Percentiles rank a stretch among this genome's conserved stretches.
Evolutionary conservation across 1,140 invertebrate genomes (phyloP).

Genomic region (Pararge aegeria): DNA sequence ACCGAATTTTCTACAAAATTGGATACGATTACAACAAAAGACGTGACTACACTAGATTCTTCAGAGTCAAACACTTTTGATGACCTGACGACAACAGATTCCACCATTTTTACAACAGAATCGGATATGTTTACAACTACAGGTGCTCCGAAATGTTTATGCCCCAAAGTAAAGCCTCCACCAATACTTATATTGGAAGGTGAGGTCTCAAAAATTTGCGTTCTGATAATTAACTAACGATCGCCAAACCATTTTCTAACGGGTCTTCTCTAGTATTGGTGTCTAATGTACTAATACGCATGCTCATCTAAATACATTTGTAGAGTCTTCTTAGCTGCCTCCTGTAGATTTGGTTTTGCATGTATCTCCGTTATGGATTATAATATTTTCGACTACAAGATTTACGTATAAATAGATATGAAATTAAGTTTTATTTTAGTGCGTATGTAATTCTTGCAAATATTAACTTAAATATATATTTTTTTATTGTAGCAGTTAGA

Average conservation of each 20-base stretch:
- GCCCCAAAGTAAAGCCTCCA: conserved; percentile 82
- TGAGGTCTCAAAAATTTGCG: conserved; percentile 79
- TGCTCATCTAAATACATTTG: conserved; percentile 33
- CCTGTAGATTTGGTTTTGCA: conserved; percentile 24
- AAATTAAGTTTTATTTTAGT: background rate
- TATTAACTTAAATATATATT: background rate
- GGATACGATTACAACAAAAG: conserved; percentile 32
- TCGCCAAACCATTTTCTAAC: conserved; percentile 51
- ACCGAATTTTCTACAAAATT: conserved; percentile 25
- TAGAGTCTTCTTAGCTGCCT: conserved; percentile 7
- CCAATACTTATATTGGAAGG: conserved; percentile 89
- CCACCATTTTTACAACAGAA: conserved; percentile 39
- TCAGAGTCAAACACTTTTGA: conserved; percentile 29
- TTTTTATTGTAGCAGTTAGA: background rate
- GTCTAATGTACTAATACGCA: conserved; percentile 60
- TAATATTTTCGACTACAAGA: too few species aligned
- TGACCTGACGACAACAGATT: conserved; percentile 24
- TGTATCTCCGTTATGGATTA: conserved; percentile 7
- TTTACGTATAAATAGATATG: too few species aligned
- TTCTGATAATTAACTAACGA: conserved; percentile 66
- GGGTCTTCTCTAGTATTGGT: conserved; percentile 33
- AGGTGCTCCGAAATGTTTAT: conserved; percentile 73
- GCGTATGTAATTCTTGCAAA: background rate
- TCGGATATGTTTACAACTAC: conserved; percentile 53
- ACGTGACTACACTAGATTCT: conserved; percentile 25